Base-by-base conservation (phyloP, 2,113 vertebrate genomes). In the Pogona vitticeps region DNA sequence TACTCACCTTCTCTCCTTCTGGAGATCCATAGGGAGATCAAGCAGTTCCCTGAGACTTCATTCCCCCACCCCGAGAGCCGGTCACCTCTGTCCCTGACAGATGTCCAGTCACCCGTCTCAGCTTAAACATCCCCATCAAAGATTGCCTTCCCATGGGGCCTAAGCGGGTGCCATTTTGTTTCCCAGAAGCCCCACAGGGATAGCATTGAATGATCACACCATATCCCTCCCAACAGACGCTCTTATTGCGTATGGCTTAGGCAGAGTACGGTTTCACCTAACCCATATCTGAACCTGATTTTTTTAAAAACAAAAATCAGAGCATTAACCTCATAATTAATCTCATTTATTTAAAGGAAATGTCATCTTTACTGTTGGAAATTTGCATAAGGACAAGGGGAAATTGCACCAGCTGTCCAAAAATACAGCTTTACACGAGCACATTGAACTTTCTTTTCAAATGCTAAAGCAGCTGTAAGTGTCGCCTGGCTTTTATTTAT, bases 371-470 rank as follows among this genome's bases (percentile, higher is more conserved):
- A 20, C 3, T 59, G 26, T 36, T 71, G 33, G 23, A 52, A 31
- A 75, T 86, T 70, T 68, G 31, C 36, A 38, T 36, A 14, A 38
- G 21, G 73, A 9, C 15, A 21, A 23, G 73, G 1, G 40, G 40
- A 20, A 46, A 28, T 28, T 67, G 65, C 65, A 28, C 28, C 23
- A 84, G 68, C 52, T 73, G 42, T 3, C 33, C 8, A 80, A 76
- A 78, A 58, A 38, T 77, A 72, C 3, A 8, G 1, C 10, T 46
- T 76, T 71, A 56, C 1, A 68, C 61, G 71, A 17, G 33, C 40
- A 23, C 26, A 46, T 36, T 71, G 77, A 86, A 63, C 67, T 61
- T 83, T 88, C 59, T 88, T 42, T 21, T 4, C 59, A 86, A 78
- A 76, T 72, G 33, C 68, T 59, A 83, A 78, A 5, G 77, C 14